Percentiles rank a stretch among this genome's conserved stretches.
Evolutionary conservation across 2,888 invertebrate species (phyloP).

Genomic region (Thymelicus acteon): DNA sequence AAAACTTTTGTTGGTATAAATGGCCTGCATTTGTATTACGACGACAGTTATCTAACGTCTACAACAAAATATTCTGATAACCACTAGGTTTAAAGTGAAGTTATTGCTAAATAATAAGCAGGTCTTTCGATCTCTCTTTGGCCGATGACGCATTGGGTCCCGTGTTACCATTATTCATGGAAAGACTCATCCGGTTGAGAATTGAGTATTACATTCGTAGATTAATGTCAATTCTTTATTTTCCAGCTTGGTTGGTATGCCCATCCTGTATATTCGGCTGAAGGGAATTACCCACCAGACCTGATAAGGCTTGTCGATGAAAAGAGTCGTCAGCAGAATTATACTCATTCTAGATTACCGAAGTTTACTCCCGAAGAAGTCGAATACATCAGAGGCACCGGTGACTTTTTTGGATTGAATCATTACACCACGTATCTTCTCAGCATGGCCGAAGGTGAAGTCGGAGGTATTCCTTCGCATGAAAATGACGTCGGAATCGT

Average conservation of each 20-base stretch:
- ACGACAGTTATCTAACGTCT: too few relatives aligned
- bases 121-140: too few relatives aligned
- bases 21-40: too few relatives aligned
- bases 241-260: conserved; percentile 82
- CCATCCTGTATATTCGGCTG: conserved; percentile 79
- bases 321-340: conserved; percentile 82
- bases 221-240: neutral
- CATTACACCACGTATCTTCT: conserved; percentile 80
- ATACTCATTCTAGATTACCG: conserved; percentile 83
- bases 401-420: conserved; percentile 80
- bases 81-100: too few relatives aligned
- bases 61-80: too few relatives aligned
- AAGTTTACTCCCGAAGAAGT: conserved; percentile 81
- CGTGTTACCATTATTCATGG: too few relatives aligned
- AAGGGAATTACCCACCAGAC: conserved; percentile 85
- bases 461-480: conserved; percentile 82
- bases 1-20: too few relatives aligned
- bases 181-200: too few relatives aligned
- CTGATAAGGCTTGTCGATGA: conserved; percentile 81
- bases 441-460: conserved; percentile 71
- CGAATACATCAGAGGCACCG: conserved; percentile 71
- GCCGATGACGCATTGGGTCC: too few relatives aligned
- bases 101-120: too few relatives aligned
- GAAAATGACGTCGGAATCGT: conserved; percentile 86
- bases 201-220: too few relatives aligned